Evolutionary conservation across 2,888 invertebrate species (phyloP).

Genomic region (Drosophila neonasuta): DNA sequence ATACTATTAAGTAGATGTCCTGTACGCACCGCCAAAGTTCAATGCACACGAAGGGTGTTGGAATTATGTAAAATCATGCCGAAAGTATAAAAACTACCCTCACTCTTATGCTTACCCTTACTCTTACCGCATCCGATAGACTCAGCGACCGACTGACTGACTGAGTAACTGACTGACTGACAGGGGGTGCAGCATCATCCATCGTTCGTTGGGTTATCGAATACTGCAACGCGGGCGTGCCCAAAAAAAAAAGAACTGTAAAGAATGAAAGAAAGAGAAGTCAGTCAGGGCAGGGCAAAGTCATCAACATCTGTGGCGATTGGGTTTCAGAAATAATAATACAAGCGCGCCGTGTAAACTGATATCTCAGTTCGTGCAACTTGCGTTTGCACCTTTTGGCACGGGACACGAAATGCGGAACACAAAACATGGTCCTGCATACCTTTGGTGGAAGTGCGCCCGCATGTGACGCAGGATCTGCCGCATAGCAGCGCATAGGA

Average conservation of each 20-base stretch:
- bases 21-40: conserved; percentile 51
- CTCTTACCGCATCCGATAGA: conserved; percentile 5
- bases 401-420: conserved; percentile 48
- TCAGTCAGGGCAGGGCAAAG: conserved; percentile 49
- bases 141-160: not conserved
- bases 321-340: conserved; percentile 47
- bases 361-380: conserved; percentile 62
- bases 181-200: conserved; percentile 50
- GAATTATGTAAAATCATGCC: conserved; percentile 75
- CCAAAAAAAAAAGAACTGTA: conserved; percentile 16
- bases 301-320: conserved; percentile 71
- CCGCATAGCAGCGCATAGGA: conserved; percentile 39
- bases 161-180: conserved; percentile 1
- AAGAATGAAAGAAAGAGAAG: conserved; percentile 49
- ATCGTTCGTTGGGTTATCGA: conserved; percentile 42
- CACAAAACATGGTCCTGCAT: conserved; percentile 33
- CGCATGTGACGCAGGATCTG: conserved; percentile 55
- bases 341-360: conserved; percentile 55
- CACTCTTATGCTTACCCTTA: conserved; percentile 22
- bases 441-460: conserved; percentile 53
- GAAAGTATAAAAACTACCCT: conserved; percentile 58
- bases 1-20: conserved; percentile 70
- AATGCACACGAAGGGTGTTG: conserved; percentile 52
- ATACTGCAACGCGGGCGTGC: conserved; percentile 59
- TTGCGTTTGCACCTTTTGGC: conserved; percentile 72